Conservation (phyloP, 1,140 invertebrate species). For the Eciton burchellii region DNA sequence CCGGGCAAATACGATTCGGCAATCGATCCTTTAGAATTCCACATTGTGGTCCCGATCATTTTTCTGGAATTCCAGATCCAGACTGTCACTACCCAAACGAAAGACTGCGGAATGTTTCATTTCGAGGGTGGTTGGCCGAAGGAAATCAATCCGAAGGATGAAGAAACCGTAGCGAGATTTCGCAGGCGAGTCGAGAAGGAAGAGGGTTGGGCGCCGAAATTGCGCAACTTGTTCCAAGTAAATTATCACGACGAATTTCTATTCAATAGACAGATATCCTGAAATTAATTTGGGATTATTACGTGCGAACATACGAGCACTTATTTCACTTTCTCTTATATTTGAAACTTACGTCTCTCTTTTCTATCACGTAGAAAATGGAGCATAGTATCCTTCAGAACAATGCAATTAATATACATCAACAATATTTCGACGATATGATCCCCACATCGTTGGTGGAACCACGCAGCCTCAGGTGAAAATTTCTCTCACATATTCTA, state of each 20-base stretch:
- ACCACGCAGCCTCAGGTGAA: slow-evolving; percentile 78
- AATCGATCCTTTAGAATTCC: slow-evolving; percentile 5
- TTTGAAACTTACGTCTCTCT: neutral
- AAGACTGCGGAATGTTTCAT: slow-evolving; percentile 93
- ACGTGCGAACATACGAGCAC: neutral
- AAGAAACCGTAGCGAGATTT: slow-evolving; percentile 94
- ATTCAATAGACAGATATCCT: neutral
- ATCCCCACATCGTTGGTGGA: slow-evolving; percentile 88
- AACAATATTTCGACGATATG: slow-evolving; percentile 93
- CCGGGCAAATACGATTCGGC: neutral
- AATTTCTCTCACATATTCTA: no score
- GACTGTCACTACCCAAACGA: slow-evolving; percentile 90
- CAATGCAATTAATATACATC: slow-evolving; percentile 95
- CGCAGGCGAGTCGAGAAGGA: slow-evolving; percentile 97
- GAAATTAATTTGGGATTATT: neutral
- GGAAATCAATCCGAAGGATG: slow-evolving; percentile 95
- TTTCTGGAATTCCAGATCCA: slow-evolving; percentile 84
- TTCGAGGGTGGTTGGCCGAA: slow-evolving; percentile 99
- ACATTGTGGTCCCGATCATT: slow-evolving; percentile 11
- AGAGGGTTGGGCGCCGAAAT: slow-evolving; percentile 93
- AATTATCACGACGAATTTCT: slow-evolving; percentile 40
- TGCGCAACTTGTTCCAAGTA: slow-evolving; percentile 89
- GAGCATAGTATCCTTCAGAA: slow-evolving; percentile 95
- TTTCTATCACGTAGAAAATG: slow-evolving; percentile 87
- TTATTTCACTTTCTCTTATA: neutral